A percentile compares a stretch with the other conserved stretches of the same genome.
These are phyloP conservation scores for Hydriomena furcata DNA, from an alignment of 2,888 invertebrate species.

Conservation along the genomic window DNA sequence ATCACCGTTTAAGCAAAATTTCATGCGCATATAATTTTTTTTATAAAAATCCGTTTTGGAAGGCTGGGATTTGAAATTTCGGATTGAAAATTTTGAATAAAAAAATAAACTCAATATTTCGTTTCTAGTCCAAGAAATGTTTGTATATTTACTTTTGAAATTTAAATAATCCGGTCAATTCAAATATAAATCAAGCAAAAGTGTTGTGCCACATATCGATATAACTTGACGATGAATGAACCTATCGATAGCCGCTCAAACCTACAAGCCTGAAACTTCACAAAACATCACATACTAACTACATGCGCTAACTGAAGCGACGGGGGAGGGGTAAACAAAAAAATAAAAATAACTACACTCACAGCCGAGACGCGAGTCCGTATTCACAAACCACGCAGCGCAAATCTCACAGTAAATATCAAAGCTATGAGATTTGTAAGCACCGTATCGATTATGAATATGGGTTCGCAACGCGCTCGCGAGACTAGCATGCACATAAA, in stretches of 20 bases:
- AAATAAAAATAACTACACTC: constrained; percentile 63
- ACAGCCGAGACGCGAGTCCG: constrained; percentile 36
- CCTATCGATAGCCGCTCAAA: constrained; percentile 20
- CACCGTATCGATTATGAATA: neutral
- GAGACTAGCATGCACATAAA: constrained; percentile 63
- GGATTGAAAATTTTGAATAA: too few relatives aligned
- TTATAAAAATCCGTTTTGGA: too few relatives aligned
- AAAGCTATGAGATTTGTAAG: neutral
- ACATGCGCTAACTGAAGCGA: constrained; percentile 61
- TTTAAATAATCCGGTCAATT: too few relatives aligned
- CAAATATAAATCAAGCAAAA: constrained; percentile 6
- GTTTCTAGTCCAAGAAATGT: too few relatives aligned
- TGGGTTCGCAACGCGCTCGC: constrained; percentile 35
- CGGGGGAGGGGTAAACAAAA: constrained; percentile 46
- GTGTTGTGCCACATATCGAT: constrained; percentile 19
- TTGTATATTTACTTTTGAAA: too few relatives aligned
- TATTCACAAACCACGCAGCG: neutral
- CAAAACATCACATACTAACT: constrained; percentile 50
- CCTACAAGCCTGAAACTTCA: constrained; percentile 39
- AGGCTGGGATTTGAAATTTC: too few relatives aligned
- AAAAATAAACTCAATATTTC: too few relatives aligned
- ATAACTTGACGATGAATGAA: too few relatives aligned
- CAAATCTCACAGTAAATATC: neutral
- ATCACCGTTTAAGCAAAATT: too few relatives aligned
- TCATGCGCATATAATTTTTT: too few relatives aligned